A percentile compares a stretch with the other conserved stretches of the same genome.
phyloP scores from a whole-genome alignment of 2,797 vertebrate species.

The Myripristis murdjan region DNA sequence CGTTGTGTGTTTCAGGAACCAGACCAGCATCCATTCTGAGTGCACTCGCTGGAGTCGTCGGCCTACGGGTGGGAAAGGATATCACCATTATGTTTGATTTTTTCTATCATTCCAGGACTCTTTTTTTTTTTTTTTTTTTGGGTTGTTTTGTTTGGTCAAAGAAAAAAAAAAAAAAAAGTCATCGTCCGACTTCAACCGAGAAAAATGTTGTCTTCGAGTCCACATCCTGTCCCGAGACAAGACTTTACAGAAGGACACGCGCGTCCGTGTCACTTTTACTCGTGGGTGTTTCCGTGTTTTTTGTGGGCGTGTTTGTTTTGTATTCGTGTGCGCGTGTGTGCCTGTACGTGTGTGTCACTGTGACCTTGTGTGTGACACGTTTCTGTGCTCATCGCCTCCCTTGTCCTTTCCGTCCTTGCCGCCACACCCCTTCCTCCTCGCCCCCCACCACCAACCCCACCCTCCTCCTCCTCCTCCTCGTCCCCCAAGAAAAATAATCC shows the following conservation, averaged over 20 bases:
- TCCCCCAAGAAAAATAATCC: too few relatives aligned
- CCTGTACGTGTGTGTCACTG: conserved; percentile 71
- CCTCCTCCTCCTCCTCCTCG: not conserved
- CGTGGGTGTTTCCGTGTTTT: conserved; percentile 83
- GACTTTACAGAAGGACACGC: conserved; percentile 76
- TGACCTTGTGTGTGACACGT: conserved; percentile 79
- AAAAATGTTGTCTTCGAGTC: conserved; percentile 37
- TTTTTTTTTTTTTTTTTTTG: conserved; percentile 25
- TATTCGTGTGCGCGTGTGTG: conserved; percentile 75
- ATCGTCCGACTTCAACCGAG: conserved; percentile 39
- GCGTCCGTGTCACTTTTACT: conserved; percentile 77
- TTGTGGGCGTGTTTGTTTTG: conserved; percentile 84
- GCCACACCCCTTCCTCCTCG: conserved; percentile 27
- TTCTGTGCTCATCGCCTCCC: conserved; percentile 58
- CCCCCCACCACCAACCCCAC: not conserved
- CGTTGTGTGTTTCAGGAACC: conserved; percentile 50
- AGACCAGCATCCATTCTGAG: conserved; percentile 70
- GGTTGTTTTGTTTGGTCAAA: too few relatives aligned
- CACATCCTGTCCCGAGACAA: conserved; percentile 63
- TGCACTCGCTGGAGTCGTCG: conserved; percentile 55
- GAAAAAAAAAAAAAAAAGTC: conserved; percentile 29
- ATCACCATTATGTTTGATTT: conserved; percentile 74
- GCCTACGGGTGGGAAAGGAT: conserved; percentile 55
- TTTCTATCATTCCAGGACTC: conserved; percentile 75
- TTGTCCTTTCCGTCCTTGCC: conserved; percentile 47